phyloP scores from a whole-genome alignment of 2,888 invertebrate species.

The Charanyca ferruginea region DNA sequence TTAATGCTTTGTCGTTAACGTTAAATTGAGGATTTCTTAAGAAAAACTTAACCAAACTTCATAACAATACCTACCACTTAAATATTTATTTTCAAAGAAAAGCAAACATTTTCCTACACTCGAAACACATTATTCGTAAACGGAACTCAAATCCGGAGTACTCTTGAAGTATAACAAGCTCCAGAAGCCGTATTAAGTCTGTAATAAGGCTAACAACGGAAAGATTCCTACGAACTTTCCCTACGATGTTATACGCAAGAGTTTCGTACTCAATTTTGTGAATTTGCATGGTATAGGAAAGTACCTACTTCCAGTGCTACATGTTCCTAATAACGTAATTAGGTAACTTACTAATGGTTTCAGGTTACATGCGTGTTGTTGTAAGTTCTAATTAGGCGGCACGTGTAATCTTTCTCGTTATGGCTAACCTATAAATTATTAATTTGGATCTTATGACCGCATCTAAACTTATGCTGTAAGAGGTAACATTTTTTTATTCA shows the following conservation, averaged over 20 bases:
- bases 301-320: neutral
- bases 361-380: neutral
- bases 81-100: constrained; percentile 4
- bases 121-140: constrained; percentile 34
- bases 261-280: constrained; percentile 18
- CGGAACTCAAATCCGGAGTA: constrained; percentile 25
- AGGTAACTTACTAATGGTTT: constrained; percentile 2
- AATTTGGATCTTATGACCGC: no score
- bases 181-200: constrained; percentile 20
- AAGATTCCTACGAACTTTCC: constrained; percentile 25
- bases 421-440: no score
- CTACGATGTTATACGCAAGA: constrained; percentile 3
- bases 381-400: no score
- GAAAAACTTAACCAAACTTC: neutral
- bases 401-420: no score
- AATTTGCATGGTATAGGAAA: constrained; percentile 15
- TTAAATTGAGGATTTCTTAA: neutral
- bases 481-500: no score
- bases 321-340: constrained; percentile 7
- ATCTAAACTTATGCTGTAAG: no score
- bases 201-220: constrained; percentile 36
- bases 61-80: neutral
- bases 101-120: constrained; percentile 18
- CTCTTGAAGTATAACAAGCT: constrained; percentile 33
- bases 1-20: no score